phyloP scores from a whole-genome alignment of 2,113 vertebrate genomes.

The Patagioenas fasciata region DNA sequence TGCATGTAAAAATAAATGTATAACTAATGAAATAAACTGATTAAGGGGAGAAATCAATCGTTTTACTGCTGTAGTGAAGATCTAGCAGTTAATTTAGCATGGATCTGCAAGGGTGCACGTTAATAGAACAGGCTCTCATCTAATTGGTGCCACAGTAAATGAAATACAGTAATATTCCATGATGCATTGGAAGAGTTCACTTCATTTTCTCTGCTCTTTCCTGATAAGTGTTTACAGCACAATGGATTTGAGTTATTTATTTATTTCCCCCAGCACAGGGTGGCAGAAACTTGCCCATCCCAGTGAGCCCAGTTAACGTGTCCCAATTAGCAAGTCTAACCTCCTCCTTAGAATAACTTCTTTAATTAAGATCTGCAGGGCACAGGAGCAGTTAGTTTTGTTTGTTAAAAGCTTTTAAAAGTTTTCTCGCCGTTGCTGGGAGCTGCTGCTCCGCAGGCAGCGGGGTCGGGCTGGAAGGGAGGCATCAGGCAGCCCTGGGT shows the following conservation, averaged over 20 bases:
- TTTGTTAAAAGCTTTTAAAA: not conserved
- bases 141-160: slow-evolving; percentile 89
- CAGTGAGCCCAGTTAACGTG: accelerated
- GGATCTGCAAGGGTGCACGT: slow-evolving; percentile 83
- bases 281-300: not conserved
- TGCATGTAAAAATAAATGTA: slow-evolving; percentile 83
- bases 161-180: slow-evolving; percentile 83
- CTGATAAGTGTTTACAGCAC: slow-evolving; percentile 55
- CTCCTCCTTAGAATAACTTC: not conserved
- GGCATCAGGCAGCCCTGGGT: not conserved
- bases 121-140: slow-evolving; percentile 83
- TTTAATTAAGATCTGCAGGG: not conserved
- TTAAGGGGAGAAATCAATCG: slow-evolving; percentile 92
- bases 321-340: not conserved
- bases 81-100: slow-evolving; percentile 91
- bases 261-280: not conserved
- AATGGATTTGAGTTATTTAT: not conserved
- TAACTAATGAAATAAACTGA: slow-evolving; percentile 95
- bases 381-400: not conserved
- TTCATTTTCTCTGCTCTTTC: slow-evolving; percentile 61
- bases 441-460: not conserved
- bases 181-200: slow-evolving; percentile 67
- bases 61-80: slow-evolving; percentile 87
- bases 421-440: not conserved
- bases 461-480: accelerated